Percentiles rank a stretch among this genome's conserved stretches.
phyloP scores from a whole-genome alignment of 2,888 invertebrate species.

The Hydropsyche betteni region DNA sequence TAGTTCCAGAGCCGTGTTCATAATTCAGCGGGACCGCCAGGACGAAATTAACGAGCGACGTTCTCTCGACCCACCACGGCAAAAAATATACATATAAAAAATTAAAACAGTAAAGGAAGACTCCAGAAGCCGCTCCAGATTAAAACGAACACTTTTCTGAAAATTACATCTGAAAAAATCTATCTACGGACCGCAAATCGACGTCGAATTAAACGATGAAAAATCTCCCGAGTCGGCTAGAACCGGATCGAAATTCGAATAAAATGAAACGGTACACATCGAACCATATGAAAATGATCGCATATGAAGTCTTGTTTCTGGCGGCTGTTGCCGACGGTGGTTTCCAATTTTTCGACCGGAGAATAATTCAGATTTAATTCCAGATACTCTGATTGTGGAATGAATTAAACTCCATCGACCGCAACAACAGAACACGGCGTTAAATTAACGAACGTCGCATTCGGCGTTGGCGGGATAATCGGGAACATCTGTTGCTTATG shows the following conservation, averaged over 20 bases:
- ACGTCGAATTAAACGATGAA: no score
- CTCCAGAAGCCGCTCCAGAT: constrained; percentile 29
- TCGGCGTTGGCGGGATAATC: constrained; percentile 14
- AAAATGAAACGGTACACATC: no score
- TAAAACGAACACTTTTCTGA: constrained; percentile 41
- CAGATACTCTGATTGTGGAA: neutral
- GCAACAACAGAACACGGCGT: constrained; percentile 4
- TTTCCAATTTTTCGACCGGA: no score
- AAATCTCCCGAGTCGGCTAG: no score
- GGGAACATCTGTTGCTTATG: constrained; percentile 30
- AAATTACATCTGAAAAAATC: constrained; percentile 8
- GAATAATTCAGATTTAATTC: no score
- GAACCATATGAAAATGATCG: no score
- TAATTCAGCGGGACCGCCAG: constrained; percentile 42
- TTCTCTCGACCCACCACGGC: no score
- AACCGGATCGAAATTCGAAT: no score
- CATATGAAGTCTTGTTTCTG: no score
- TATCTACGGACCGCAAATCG: no score
- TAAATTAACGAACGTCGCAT: constrained; percentile 6
- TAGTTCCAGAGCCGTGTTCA: constrained; percentile 42
- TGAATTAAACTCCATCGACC: constrained; percentile 17
- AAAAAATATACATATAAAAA: neutral
- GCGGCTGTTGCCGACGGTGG: no score
- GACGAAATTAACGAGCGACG: constrained; percentile 47
- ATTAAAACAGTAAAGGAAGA: constrained; percentile 14